phyloP scores from a whole-genome alignment of 1,140 invertebrate species.

The Halotydeus destructor region DNA sequence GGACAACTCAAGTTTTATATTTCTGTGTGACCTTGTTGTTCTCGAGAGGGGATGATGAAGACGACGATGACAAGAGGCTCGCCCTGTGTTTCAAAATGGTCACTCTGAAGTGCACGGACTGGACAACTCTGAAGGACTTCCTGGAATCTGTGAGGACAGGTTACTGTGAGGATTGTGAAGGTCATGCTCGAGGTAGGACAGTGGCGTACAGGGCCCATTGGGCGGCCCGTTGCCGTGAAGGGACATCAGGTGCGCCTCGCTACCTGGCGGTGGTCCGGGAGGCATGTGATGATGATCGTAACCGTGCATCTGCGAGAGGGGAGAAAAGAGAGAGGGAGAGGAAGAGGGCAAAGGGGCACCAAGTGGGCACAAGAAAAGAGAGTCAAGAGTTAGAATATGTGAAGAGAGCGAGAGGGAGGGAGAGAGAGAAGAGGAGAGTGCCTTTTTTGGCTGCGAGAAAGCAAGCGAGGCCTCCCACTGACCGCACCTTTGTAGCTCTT shows the following conservation, averaged over 20 bases:
- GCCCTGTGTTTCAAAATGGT: too few relatives aligned
- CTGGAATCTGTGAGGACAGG: slow-evolving; percentile 23
- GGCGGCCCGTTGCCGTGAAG: slow-evolving; percentile 15
- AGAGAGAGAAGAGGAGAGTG: too few relatives aligned
- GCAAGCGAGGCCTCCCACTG: too few relatives aligned
- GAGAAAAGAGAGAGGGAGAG: slow-evolving; percentile 4
- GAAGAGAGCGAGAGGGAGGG: too few relatives aligned
- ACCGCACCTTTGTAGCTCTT: too few relatives aligned
- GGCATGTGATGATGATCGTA: slow-evolving; percentile 16
- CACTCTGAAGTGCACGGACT: slow-evolving; percentile 25
- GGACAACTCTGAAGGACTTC: slow-evolving; percentile 25
- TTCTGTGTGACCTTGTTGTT: too few relatives aligned
- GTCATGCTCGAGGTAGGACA: slow-evolving; percentile 16
- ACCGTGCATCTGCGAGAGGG: slow-evolving; percentile 19
- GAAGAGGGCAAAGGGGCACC: neutral
- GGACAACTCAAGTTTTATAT: too few relatives aligned
- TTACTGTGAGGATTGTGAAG: slow-evolving; percentile 21
- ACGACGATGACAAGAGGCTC: too few relatives aligned
- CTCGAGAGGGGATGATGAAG: too few relatives aligned
- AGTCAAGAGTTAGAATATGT: too few relatives aligned
- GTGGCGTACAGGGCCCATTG: slow-evolving; percentile 14
- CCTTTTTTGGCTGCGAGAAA: too few relatives aligned
- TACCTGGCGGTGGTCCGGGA: neutral
- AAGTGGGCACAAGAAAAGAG: too few relatives aligned
- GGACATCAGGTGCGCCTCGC: slow-evolving; percentile 17